Percentiles rank a stretch among this genome's conserved stretches.
phyloP scores from a whole-genome alignment of 2,888 invertebrate species.

The Cerceris ruficornis region DNA sequence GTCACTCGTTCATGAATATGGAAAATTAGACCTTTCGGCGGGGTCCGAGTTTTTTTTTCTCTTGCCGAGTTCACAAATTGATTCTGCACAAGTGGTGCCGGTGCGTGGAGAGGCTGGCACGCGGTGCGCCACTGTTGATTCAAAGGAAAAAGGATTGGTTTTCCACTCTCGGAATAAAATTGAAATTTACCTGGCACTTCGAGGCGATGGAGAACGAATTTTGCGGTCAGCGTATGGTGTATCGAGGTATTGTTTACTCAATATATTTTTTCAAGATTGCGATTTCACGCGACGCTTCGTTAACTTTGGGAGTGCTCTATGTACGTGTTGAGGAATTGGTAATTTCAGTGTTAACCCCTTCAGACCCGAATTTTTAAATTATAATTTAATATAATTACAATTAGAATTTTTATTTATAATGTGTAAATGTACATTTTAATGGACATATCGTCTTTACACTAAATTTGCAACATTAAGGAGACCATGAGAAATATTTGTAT shows the following conservation, averaged over 20 bases:
- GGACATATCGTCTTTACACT: too few relatives aligned
- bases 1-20: constrained; percentile 67
- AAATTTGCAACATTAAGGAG: too few relatives aligned
- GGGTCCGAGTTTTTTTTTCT: constrained; percentile 24
- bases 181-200: constrained; percentile 44
- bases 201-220: constrained; percentile 12
- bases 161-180: constrained; percentile 49
- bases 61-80: constrained; percentile 57
- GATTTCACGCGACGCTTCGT: too few relatives aligned
- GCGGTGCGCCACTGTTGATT: constrained; percentile 39
- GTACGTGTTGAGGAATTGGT: too few relatives aligned
- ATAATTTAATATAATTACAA: too few relatives aligned
- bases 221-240: constrained; percentile 3
- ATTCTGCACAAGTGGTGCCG: constrained; percentile 62
- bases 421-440: too few relatives aligned
- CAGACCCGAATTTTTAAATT: too few relatives aligned
- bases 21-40: constrained; percentile 66
- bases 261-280: too few relatives aligned
- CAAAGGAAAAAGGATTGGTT: constrained; percentile 50
- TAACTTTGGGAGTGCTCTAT: too few relatives aligned
- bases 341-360: too few relatives aligned
- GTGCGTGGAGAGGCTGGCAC: neutral
- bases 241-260: neutral
- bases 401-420: too few relatives aligned
- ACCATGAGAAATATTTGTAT: too few relatives aligned